Base-by-base conservation (phyloP, 2,797 vertebrate genomes). In the Argya squamiceps region DNA sequence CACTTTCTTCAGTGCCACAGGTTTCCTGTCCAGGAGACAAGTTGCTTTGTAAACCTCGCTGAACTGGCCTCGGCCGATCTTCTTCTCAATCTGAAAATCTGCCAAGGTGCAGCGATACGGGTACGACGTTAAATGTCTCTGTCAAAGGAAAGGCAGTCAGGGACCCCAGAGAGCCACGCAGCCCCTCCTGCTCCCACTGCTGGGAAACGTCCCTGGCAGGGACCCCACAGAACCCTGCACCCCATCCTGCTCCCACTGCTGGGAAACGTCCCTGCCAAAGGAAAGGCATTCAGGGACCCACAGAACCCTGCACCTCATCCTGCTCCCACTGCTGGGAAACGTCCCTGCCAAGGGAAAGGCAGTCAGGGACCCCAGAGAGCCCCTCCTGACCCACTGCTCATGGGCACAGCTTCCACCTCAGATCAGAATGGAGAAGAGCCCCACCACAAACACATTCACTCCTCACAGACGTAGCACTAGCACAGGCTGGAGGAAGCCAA, bases 41-140 rank as follows among this genome's bases (percentile, higher is more conserved):
- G 98, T 99, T n/a, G 99, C 99, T 97, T 97, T 99, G 97, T 99
- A 99, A 58, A 99, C 99, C 88, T 99, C 99, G 1, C 99, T 99
- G 98, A 99, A 99, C 85, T 99, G 99, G 46, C 99, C 99, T 6
- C 98, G 98, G 1, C 99, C 99, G 2, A 99, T 99, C 98, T 99
- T 99, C 70, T 99, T 99, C 96, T 99, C 99, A 2, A 99, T 99
- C 84, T 98, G 99, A 87, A 99, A 99, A 94, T 99, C 99, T 2
- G 98, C 98, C 98, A 99, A 62, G 0, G 98, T 98, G 97, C 99
- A 99, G 96, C 98, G 98, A 41, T 98, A 99, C 1, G 98, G 98
- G 87, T 94, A 98, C 11, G 98, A 85, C 0, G 96, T 98, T 10
- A 97, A 85, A 36, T 98, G 98, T 60, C 98, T 98, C 98, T 98